A percentile compares a stretch with the other conserved stretches of the same genome.
Evolutionary conservation across 2,797 vertebrate species (phyloP).

Genomic region (Helostoma temminkii): DNA sequence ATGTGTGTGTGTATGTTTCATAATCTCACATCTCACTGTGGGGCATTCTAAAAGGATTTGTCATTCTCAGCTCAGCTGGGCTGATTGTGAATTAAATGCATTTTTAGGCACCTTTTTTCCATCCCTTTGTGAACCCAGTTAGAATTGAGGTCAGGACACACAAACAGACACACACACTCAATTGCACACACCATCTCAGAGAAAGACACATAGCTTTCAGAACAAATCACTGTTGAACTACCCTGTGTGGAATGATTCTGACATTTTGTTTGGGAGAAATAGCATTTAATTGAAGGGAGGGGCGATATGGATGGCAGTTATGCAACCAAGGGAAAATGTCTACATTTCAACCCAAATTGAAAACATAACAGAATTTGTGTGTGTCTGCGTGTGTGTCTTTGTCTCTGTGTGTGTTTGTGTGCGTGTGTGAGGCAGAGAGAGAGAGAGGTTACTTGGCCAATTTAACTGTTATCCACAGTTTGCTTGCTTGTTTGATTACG

Average conservation of each 20-base stretch:
- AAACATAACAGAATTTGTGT: constrained; percentile 81
- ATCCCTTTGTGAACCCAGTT: constrained; percentile 74
- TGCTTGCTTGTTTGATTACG: constrained; percentile 49
- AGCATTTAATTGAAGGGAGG: constrained; percentile 84
- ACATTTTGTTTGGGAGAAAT: constrained; percentile 86
- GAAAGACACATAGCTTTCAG: constrained; percentile 83
- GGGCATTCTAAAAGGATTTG: constrained; percentile 72
- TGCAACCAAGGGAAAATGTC: constrained; percentile 83
- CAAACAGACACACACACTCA: constrained; percentile 60
- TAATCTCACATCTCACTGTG: constrained; percentile 71
- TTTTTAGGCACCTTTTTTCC: constrained; percentile 79
- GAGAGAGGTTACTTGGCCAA: constrained; percentile 21
- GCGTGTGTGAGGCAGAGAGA: constrained; percentile 8
- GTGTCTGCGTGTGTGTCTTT: constrained; percentile 43
- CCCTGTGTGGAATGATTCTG: constrained; percentile 81
- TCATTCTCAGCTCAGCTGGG: constrained; percentile 70
- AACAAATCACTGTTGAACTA: constrained; percentile 82
- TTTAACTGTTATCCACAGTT: constrained; percentile 54
- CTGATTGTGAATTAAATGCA: constrained; percentile 78
- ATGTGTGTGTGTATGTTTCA: constrained; percentile 55
- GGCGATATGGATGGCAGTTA: constrained; percentile 79
- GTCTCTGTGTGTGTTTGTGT: constrained; percentile 33
- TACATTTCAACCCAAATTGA: constrained; percentile 82
- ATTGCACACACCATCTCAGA: constrained; percentile 65
- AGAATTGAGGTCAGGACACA: constrained; percentile 83